Evolutionary conservation across 92 coral and sea anemone species (phyloP).

Genomic region (Porites cylindrica): DNA sequence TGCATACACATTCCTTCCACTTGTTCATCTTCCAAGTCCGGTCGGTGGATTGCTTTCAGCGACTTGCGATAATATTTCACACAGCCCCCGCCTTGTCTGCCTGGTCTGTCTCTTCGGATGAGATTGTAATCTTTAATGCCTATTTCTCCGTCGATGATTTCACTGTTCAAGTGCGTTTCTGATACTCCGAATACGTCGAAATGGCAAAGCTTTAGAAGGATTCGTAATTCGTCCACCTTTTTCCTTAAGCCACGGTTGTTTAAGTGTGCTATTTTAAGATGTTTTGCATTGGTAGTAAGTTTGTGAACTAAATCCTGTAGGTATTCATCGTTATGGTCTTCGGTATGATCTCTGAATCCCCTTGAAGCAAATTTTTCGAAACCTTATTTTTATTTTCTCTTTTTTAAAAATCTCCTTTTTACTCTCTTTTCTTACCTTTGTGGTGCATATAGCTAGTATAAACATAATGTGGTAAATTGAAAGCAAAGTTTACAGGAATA

Average conservation of each 20-base stretch:
- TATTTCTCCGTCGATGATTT: no score
- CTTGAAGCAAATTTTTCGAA: no score
- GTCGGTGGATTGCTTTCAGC: constrained; percentile 8
- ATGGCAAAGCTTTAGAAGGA: neutral
- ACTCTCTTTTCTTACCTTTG: no score
- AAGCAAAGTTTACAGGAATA: no score
- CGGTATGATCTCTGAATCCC: neutral
- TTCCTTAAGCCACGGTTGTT: neutral
- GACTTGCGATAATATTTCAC: neutral
- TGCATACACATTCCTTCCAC: constrained; percentile 33
- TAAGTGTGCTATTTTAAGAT: constrained; percentile 2
- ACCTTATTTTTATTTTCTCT: no score
- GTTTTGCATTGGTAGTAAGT: constrained; percentile 7
- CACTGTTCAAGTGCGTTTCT: neutral
- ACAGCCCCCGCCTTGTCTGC: constrained; percentile 31
- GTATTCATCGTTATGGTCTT: neutral
- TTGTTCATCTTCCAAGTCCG: constrained; percentile 16
- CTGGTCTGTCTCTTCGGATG: constrained; percentile 7
- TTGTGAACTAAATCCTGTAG: neutral
- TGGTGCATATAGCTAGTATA: no score
- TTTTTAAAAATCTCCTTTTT: no score
- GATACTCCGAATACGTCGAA: neutral
- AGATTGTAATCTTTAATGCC: neutral
- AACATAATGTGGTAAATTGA: no score
- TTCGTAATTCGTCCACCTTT: constrained; percentile 4